Percentiles rank a stretch among this genome's conserved stretches.
Conservation (phyloP, 2,113 vertebrate genomes). For the Lepus americanus region DNA sequence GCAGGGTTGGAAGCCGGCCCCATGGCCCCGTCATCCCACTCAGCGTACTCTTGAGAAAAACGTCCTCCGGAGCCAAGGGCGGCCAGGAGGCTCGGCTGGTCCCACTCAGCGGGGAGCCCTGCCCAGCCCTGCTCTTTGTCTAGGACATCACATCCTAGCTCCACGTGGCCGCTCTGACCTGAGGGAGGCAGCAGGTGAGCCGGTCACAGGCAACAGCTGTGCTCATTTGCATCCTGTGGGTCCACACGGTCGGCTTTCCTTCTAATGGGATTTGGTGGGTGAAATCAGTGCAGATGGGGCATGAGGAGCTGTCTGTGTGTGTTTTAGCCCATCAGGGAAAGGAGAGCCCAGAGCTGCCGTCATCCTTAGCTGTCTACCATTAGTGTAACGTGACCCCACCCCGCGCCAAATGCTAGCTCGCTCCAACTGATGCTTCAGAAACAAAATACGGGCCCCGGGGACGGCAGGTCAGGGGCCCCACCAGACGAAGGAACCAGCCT, state of each 20-base stretch:
- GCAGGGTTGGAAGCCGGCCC: not conserved
- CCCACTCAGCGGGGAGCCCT: not conserved
- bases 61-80: not conserved
- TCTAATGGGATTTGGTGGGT: conserved; percentile 18
- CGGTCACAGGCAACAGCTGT: not conserved
- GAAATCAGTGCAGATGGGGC: not conserved
- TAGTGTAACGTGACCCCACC: not conserved
- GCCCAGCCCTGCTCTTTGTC: conserved; percentile 44
- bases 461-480: not conserved
- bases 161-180: not conserved
- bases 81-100: not conserved
- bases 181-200: not conserved
- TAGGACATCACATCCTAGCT: conserved; percentile 66
- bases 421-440: conserved; percentile 16
- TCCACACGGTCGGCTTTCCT: not conserved
- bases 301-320: not conserved
- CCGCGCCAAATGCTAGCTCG: not conserved
- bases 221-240: not conserved
- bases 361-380: not conserved
- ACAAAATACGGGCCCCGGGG: not conserved
- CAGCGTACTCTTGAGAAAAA: not conserved
- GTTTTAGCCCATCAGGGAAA: conserved; percentile 33
- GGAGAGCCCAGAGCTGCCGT: not conserved
- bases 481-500: not conserved
- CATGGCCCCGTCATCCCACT: not conserved